These are phyloP conservation scores for Halcyon badia DNA, from an alignment of 2,797 vertebrate genomes.

Conservation along the genomic window DNA sequence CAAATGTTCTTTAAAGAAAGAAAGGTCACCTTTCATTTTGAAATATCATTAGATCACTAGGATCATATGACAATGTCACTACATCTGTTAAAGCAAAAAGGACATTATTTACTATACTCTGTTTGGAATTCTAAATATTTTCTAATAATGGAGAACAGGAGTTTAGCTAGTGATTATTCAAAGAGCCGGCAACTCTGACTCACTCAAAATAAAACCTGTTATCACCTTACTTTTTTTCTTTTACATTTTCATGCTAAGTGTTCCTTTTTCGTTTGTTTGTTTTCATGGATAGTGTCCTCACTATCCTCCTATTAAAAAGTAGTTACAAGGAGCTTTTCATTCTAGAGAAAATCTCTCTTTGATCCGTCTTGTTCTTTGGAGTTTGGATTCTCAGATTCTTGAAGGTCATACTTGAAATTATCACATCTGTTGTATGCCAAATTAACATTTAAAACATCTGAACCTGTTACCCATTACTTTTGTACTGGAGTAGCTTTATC, in stretches of 20 bases:
- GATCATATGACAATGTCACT: neutral
- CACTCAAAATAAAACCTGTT: neutral
- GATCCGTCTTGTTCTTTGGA: neutral
- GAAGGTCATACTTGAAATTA: neutral
- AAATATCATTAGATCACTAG: neutral
- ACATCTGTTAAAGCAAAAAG: neutral
- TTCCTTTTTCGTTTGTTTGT: neutral
- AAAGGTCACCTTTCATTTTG: constrained; percentile 30
- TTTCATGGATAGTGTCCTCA: neutral
- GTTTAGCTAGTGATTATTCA: neutral
- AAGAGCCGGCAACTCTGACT: neutral
- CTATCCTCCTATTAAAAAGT: neutral
- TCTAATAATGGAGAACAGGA: neutral
- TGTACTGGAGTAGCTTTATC: neutral
- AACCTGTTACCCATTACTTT: neutral
- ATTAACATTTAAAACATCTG: neutral
- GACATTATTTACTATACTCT: neutral
- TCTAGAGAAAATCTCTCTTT: neutral
- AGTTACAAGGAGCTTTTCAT: neutral
- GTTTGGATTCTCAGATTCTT: neutral
- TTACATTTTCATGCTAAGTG: neutral
- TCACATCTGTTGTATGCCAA: neutral
- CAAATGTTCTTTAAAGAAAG: neutral
- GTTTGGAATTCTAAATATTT: neutral
- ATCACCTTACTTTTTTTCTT: neutral